A percentile compares a stretch with the other conserved stretches of the same genome.
Evolutionary conservation across 2,888 invertebrate genomes (phyloP).

Genomic region (Leptinotarsa tumamoca): DNA sequence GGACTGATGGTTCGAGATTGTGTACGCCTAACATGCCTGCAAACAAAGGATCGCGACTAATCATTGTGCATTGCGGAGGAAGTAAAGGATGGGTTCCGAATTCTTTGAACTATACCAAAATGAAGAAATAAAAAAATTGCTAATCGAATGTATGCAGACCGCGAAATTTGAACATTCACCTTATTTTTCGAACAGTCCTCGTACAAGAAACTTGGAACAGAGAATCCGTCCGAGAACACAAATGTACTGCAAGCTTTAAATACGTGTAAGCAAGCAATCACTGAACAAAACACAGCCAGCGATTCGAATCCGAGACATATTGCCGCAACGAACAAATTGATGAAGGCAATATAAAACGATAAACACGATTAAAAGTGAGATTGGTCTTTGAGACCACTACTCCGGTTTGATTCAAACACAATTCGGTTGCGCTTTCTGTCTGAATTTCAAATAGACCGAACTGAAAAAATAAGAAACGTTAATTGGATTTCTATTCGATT

Average conservation of each 20-base stretch:
- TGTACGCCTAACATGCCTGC: no score
- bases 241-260: background rate
- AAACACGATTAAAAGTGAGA: background rate
- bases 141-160: no score
- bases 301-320: background rate
- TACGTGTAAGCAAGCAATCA: background rate
- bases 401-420: conserved; percentile 8
- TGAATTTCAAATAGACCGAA: background rate
- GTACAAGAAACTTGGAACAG: no score
- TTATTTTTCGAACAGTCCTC: no score
- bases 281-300: background rate
- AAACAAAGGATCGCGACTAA: no score
- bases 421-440: background rate
- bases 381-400: background rate
- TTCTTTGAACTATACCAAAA: no score
- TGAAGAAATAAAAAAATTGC: no score
- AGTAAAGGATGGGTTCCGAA: no score
- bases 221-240: background rate
- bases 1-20: no score
- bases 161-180: no score
- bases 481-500: conserved; percentile 12
- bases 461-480: background rate
- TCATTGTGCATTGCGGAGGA: no score
- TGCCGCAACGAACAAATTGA: background rate
- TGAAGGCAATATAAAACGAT: background rate